phyloP scores from a whole-genome alignment of 2,113 vertebrate genomes.

The Penelope pileata region DNA sequence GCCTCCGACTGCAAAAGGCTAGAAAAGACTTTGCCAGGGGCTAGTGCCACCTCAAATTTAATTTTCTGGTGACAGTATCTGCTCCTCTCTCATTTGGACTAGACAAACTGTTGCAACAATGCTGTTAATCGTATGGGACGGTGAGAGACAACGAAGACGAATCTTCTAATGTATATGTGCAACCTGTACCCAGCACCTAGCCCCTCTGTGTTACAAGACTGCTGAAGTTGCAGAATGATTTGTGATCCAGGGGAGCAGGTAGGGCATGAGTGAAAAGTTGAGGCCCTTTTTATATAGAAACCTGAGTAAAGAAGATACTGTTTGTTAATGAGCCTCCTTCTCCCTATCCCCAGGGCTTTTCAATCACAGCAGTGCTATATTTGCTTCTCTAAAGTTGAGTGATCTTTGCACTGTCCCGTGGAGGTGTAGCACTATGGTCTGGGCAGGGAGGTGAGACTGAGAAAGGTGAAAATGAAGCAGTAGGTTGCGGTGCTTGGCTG shows the following conservation, averaged over 20 bases:
- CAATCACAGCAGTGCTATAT: background rate
- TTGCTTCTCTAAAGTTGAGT: background rate
- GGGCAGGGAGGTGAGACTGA: background rate
- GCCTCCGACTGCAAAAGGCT: background rate
- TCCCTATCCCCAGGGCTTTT: background rate
- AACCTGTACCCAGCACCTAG: background rate
- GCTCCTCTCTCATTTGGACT: background rate
- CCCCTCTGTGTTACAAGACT: background rate
- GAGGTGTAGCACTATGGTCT: background rate
- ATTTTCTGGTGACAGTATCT: background rate
- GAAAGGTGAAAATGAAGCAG: background rate
- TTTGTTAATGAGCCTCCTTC: background rate
- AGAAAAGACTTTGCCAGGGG: conserved; percentile 16
- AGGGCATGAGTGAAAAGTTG: background rate
- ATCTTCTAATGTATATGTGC: background rate
- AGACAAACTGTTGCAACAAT: background rate
- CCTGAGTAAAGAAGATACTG: background rate
- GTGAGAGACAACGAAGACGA: background rate
- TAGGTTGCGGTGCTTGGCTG: background rate
- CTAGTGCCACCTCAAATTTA: conserved; percentile 37
- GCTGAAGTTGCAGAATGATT: background rate
- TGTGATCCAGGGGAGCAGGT: background rate
- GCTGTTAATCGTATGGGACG: background rate
- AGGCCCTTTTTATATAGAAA: background rate
- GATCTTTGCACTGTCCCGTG: background rate